Evolutionary conservation across 2,113 vertebrate species (phyloP).

Genomic region (Nothoprocta pentlandii): DNA sequence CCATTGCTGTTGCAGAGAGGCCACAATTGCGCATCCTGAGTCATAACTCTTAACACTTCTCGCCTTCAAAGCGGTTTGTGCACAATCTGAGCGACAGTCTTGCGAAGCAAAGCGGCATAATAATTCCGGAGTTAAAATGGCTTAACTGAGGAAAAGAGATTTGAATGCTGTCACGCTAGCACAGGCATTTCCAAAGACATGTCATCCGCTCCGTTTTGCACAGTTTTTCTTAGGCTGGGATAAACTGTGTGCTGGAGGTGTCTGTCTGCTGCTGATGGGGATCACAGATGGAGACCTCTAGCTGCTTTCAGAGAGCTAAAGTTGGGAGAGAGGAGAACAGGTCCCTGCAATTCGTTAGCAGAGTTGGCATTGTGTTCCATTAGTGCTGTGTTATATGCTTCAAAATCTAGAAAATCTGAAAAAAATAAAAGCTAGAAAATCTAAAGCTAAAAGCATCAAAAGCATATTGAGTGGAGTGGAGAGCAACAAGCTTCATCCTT

Average conservation of each 20-base stretch:
- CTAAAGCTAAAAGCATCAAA: no score
- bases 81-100: background rate
- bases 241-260: background rate
- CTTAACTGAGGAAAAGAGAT: constrained; percentile 27
- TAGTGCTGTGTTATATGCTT: background rate
- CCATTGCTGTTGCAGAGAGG: background rate
- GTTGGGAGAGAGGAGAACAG: background rate
- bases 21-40: background rate
- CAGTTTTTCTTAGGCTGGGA: background rate
- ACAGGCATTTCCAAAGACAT: background rate
- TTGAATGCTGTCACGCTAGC: background rate
- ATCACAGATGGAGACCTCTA: background rate
- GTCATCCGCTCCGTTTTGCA: background rate
- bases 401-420: no score
- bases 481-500: constrained; percentile 24
- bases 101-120: background rate
- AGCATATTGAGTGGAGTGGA: background rate
- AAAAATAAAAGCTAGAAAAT: no score
- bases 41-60: constrained; percentile 19
- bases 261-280: background rate
- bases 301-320: background rate
- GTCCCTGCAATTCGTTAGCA: background rate
- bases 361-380: background rate
- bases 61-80: constrained; percentile 39
- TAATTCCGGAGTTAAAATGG: constrained; percentile 33